Evolutionary conservation across 2,888 invertebrate genomes (phyloP).

Genomic region (Parapristionchus giblindavisi): DNA sequence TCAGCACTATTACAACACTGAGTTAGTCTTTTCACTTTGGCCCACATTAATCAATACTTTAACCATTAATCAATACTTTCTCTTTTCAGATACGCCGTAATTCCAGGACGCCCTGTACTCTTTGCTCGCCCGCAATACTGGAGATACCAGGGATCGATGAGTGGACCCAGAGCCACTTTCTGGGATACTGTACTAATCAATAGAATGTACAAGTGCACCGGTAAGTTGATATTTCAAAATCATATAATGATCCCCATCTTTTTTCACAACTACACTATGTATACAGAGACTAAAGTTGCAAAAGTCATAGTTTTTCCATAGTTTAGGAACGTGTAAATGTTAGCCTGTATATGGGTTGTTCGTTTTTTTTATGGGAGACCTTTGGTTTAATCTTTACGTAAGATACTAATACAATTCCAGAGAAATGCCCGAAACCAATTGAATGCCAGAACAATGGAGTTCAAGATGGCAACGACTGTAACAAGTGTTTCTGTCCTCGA

Average conservation of each 20-base stretch:
- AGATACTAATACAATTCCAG: not conserved
- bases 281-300: too few species aligned
- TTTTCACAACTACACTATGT: too few species aligned
- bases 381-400: too few species aligned
- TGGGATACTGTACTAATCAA: constrained; percentile 27
- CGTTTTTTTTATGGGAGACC: too few species aligned
- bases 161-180: constrained; percentile 15
- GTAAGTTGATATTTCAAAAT: not conserved
- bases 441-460: constrained; percentile 30
- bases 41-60: too few species aligned
- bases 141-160: constrained; percentile 7
- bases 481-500: constrained; percentile 24
- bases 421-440: constrained; percentile 23
- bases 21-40: not conserved
- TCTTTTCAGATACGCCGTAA: not conserved
- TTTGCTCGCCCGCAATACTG: constrained; percentile 4
- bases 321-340: too few species aligned
- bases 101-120: constrained; percentile 2
- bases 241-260: too few species aligned
- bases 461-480: constrained; percentile 15
- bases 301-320: too few species aligned
- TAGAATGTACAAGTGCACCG: constrained; percentile 33
- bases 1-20: constrained; percentile 22
- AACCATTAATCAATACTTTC: too few species aligned
- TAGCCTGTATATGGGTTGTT: too few species aligned